Evolutionary conservation across 2,797 vertebrate species (phyloP), one percentile per base, ranked within the genome.

Genomic region (Cossypha caffra): DNA sequence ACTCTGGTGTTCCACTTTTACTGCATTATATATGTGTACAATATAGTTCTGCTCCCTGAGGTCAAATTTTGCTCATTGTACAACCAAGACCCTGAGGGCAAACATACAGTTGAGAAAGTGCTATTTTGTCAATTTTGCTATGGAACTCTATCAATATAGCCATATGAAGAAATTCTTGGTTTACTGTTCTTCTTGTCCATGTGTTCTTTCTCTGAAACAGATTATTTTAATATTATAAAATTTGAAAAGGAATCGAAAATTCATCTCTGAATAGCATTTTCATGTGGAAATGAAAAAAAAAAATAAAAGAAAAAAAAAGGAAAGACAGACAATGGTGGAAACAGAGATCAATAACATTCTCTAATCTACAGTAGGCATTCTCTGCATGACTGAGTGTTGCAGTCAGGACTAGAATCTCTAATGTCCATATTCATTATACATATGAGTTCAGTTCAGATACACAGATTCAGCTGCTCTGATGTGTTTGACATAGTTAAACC

Each of bases 11-110:
- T 96, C 69, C 69, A 77, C 90, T 96, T 95, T 68, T 67, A 92
- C 85, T 59, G 72, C 78, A 73, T 96, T 96, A 91, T 91, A 86
- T 92, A 83, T 92, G n/a, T 93, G 93, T 88, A 93, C 82, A 96
- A 83, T 95, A 96, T 55, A 95, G 58, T 42, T 38, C 67, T 93
- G 33, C 28, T 97, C 62, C 87, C 92, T 9, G 8, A 91, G 90
- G 84, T 93, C 92, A 94, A 71, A 90, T 77, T 86, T 94, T 90
- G 37, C 83, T 97, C 80, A 86, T 52, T 93, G 86, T 95, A 83
- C 91, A 95, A 86, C 83, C 85, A 91, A 93, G 68, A 86, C 55
- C 81, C 58, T 24, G 24, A 93, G 78, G 95, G 93, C 38, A 79
- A 83, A 54, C 79, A 45, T 33, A 71, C 5, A 89, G 69, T 29